Evolutionary conservation across 2,888 invertebrate species (phyloP).

Genomic region (Xylocampa areola): DNA sequence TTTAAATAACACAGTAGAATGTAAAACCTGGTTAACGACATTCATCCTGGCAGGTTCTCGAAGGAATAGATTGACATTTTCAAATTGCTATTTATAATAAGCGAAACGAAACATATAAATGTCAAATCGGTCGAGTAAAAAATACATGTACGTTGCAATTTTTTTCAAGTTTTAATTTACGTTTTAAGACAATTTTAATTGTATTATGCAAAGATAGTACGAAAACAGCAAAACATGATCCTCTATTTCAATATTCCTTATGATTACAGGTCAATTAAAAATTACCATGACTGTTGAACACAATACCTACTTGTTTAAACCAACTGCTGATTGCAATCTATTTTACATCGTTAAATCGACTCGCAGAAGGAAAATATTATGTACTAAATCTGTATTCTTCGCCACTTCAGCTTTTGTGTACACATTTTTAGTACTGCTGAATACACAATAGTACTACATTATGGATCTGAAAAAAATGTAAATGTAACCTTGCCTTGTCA

Average conservation of each 20-base stretch:
- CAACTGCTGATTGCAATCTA: slow-evolving; percentile 21
- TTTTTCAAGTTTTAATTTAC: no score
- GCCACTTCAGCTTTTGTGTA: slow-evolving; percentile 24
- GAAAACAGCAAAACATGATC: no score
- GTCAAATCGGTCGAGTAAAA: background rate
- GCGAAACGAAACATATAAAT: slow-evolving; percentile 11
- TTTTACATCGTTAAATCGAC: slow-evolving; percentile 16
- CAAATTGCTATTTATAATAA: slow-evolving; percentile 33
- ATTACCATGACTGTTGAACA: slow-evolving; percentile 10
- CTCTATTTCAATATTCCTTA: no score
- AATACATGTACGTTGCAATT: background rate
- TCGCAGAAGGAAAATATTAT: slow-evolving; percentile 34
- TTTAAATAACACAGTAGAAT: slow-evolving; percentile 32
- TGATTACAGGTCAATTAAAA: no score
- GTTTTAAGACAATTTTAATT: no score
- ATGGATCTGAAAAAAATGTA: background rate
- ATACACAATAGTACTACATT: slow-evolving; percentile 11
- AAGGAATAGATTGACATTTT: slow-evolving; percentile 36
- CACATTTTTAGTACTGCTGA: slow-evolving; percentile 6
- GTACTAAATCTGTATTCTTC: slow-evolving; percentile 29
- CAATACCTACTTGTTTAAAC: background rate
- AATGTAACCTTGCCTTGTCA: no score
- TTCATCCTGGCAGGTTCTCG: slow-evolving; percentile 25
- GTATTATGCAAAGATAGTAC: no score
- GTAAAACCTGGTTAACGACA: slow-evolving; percentile 21